Evolutionary conservation across 2,888 invertebrate genomes (phyloP).

Genomic region (Chesias legatella): DNA sequence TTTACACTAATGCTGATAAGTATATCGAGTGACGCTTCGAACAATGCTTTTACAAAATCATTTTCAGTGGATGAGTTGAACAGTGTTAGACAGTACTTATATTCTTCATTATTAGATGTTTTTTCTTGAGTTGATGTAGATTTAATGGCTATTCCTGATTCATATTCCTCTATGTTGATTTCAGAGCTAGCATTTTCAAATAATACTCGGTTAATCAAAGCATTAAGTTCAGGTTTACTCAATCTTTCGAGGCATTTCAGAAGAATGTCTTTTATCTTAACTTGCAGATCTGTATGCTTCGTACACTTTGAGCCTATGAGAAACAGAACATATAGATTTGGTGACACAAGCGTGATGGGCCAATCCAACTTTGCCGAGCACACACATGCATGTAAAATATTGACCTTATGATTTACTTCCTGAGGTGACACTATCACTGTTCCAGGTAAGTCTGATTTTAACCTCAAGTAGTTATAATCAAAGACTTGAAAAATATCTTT

Average conservation of each 20-base stretch:
- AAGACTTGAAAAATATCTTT: slow-evolving; percentile 50
- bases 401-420: slow-evolving; percentile 59
- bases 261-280: slow-evolving; percentile 57
- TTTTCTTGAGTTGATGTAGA: slow-evolving; percentile 29
- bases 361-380: slow-evolving; percentile 49
- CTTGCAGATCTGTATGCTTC: slow-evolving; percentile 47
- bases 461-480: slow-evolving; percentile 40
- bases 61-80: slow-evolving; percentile 43
- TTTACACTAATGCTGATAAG: slow-evolving; percentile 47
- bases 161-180: slow-evolving; percentile 55
- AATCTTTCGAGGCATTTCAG: slow-evolving; percentile 53
- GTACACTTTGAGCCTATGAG: slow-evolving; percentile 56
- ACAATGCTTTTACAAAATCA: slow-evolving; percentile 43
- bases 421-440: slow-evolving; percentile 56
- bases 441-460: slow-evolving; percentile 46
- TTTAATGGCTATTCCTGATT: slow-evolving; percentile 62
- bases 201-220: slow-evolving; percentile 41
- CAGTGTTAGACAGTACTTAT: slow-evolving; percentile 52
- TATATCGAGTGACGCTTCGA: slow-evolving; percentile 51
- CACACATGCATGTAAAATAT: slow-evolving; percentile 57
- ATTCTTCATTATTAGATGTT: slow-evolving; percentile 42
- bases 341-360: slow-evolving; percentile 51
- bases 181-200: slow-evolving; percentile 40
- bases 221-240: slow-evolving; percentile 35
- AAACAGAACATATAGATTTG: slow-evolving; percentile 67